Base-by-base conservation (phyloP, 2,888 invertebrate genomes). In the Aricia artaxerxes region DNA sequence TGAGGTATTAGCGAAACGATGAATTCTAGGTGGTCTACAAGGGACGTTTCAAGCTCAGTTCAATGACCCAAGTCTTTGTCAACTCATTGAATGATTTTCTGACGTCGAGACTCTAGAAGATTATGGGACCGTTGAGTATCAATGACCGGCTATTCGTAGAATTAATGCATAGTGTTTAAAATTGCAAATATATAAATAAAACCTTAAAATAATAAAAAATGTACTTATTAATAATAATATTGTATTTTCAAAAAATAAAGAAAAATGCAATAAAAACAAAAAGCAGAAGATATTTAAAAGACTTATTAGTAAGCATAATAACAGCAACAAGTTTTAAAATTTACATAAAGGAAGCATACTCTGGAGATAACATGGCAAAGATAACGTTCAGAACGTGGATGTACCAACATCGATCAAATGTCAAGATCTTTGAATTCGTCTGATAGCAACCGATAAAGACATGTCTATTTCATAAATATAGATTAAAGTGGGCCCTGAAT, bases 381-480 rank as follows among this genome's bases (percentile, higher is more conserved):
- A 49, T 78, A 78, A 69, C 57, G 40, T 53, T 11, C 72, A 38
- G 35, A 69, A 69, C 35, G 69, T 69, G 69, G 69, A 69, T 69
- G 35, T 69, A 38, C 69, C 69, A 38, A 69, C 64, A 79, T 79
- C 73, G 79, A 79, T 79, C 79, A 79, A 75, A 79, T 75, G 79
- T 79, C 64, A 79, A 79, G 75, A 79, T 44, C 75, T 64, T 38
- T 78, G 31, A 57, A 61, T n/a, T 44, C 61, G n/a, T 35, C 44
- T 79, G 79, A 79, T 79, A 75, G 75, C 16, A 79, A 64, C 49
- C n/a, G 49, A 75, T 76, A 75, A 73, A 40, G 16, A 75, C 73
- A 60, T 61, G 44, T 79, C 38, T 44, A 16, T 44, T 78, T 35
- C 40, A 24, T 44, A 31, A 24, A 60, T 78, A 24, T 73, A 60